These are phyloP conservation scores for Colletes collaris DNA, from an alignment of 2,888 invertebrate genomes.

Conservation along the genomic window DNA sequence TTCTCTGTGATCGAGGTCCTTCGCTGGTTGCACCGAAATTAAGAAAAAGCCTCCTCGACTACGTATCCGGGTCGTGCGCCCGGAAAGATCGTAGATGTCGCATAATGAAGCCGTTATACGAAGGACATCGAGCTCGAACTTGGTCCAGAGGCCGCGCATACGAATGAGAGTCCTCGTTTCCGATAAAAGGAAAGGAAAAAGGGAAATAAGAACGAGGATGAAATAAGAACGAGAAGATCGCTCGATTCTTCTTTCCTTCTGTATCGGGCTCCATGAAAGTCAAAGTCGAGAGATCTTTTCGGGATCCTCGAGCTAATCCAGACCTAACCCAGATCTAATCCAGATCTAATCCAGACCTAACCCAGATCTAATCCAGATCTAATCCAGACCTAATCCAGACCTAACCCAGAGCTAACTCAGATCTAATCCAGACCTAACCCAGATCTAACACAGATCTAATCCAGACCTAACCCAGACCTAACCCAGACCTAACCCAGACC, in stretches of 20 bases:
- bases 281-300: constrained; percentile 24
- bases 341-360: too few species aligned
- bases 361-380: too few species aligned
- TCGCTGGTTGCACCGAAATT: constrained; percentile 46
- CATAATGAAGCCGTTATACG: constrained; percentile 70
- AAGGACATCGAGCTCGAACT: constrained; percentile 61
- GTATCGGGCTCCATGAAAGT: constrained; percentile 45
- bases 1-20: background rate
- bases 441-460: too few species aligned
- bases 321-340: too few species aligned
- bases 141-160: constrained; percentile 49
- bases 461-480: too few species aligned
- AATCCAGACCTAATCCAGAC: too few species aligned
- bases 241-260: constrained; percentile 16
- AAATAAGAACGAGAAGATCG: constrained; percentile 32
- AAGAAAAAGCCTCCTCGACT: constrained; percentile 48
- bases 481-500: too few species aligned
- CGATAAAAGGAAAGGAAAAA: constrained; percentile 49
- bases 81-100: constrained; percentile 69
- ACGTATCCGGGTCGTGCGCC: constrained; percentile 57
- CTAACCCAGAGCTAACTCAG: too few species aligned
- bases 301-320: background rate
- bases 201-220: constrained; percentile 41
- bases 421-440: too few species aligned
- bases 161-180: constrained; percentile 59